phyloP scores from a whole-genome alignment of 1,140 invertebrate species.

The Phthorimaea operculella region DNA sequence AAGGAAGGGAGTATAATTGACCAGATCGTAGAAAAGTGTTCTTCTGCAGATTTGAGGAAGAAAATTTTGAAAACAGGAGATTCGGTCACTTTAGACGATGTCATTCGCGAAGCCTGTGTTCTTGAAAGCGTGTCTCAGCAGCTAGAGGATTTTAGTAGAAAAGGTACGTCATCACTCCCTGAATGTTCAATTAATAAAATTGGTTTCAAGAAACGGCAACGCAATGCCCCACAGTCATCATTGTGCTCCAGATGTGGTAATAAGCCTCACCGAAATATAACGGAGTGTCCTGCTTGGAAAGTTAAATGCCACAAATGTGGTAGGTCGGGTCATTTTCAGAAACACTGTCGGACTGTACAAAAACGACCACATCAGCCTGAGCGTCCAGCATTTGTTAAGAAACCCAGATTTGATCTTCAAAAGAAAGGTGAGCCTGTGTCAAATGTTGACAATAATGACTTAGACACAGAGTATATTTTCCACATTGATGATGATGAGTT shows the following conservation, averaged over 20 bases:
- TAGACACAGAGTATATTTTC: background rate
- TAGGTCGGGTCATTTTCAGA: background rate
- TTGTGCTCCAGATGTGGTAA: background rate
- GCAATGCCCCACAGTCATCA: background rate
- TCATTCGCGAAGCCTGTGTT: background rate
- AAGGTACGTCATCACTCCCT: background rate
- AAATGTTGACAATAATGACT: background rate
- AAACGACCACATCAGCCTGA: background rate
- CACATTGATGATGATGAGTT: background rate
- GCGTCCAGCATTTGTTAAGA: background rate
- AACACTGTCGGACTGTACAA: background rate
- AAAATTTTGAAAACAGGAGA: background rate
- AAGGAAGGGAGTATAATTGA: slow-evolving; percentile 2
- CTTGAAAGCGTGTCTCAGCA: background rate
- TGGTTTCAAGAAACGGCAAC: background rate
- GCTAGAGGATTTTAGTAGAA: background rate
- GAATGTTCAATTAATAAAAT: background rate
- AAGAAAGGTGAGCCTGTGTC: background rate
- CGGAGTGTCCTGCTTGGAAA: background rate
- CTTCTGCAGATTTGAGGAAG: background rate
- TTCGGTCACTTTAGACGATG: background rate
- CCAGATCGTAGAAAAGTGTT: background rate
- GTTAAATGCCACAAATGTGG: background rate
- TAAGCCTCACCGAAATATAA: background rate
- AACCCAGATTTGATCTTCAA: background rate